Base-by-base conservation (phyloP, 2,113 vertebrate genomes). In the Cathartes aura region DNA sequence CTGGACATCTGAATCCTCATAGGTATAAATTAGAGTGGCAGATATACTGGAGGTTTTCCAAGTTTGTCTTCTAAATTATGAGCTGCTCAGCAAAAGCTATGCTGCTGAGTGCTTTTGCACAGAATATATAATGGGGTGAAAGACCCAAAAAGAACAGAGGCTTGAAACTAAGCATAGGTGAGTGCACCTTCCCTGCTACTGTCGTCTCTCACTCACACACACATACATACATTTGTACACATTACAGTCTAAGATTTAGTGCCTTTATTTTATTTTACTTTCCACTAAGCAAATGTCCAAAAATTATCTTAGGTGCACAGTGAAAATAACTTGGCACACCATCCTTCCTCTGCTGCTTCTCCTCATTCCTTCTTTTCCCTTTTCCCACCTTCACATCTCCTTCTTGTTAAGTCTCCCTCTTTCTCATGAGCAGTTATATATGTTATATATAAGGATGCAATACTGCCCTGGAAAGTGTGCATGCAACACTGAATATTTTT, bases 11-110 rank as follows among this genome's bases (percentile, higher is more conserved):
- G 85, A 95, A 96, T 92, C 72, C 96, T 95, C 95, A 89, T 1
- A 94, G 70, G 96, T 97, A 97, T 97, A 96, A 96, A 97, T 98
- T 90, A 97, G 79, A 95, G 89, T 89, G 92, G 82, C 91, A 97
- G 96, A 91, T 91, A 88, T 64, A 48, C 68, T 95, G 95, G 56
- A 92, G 40, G 36, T 53, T 95, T 95, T 95, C 95, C 95, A 97
- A 66, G 6, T 60, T 78, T 87, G 36, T 87, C 95, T 97, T 81
- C 48, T 73, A 91, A 97, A 97, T 95, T 93, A 90, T 86, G 85
- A 91, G 55, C 19, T 82, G 50, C 59, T 89, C 78, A 34, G 87
- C 60, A 96, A 86, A 95, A 90, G 55, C 23, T 59, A 5, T 29
- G 72, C 34, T 84, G 40, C 87, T 94, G 84, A 58, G 71, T 42